phyloP scores from a whole-genome alignment of 1,140 invertebrate species.

The Coboldia fuscipes region DNA sequence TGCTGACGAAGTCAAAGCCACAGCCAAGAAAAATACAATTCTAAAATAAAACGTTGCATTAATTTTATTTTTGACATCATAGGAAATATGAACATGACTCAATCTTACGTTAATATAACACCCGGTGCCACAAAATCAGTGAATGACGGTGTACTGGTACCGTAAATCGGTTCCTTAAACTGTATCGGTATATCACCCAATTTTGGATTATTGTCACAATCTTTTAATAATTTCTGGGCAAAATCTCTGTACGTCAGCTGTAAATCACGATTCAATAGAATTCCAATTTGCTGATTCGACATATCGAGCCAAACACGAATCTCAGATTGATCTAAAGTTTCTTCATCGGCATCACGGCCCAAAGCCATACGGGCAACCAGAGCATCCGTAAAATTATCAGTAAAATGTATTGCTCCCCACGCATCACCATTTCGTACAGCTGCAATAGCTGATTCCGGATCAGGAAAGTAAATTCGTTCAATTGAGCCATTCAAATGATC shows the following conservation, averaged over 20 bases:
- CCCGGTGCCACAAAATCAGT: constrained; percentile 91
- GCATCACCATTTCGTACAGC: constrained; percentile 51
- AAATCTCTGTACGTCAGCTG: constrained; percentile 61
- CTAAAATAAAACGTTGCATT: constrained; percentile 26
- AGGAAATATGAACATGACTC: background rate
- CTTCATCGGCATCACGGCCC: constrained; percentile 43
- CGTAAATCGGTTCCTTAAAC: constrained; percentile 70
- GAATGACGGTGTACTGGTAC: constrained; percentile 65
- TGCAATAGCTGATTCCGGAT: constrained; percentile 38
- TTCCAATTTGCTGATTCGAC: constrained; percentile 82
- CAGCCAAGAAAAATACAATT: constrained; percentile 86
- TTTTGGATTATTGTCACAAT: constrained; percentile 55
- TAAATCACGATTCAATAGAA: constrained; percentile 59
- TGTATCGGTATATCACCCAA: constrained; percentile 64
- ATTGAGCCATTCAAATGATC: constrained; percentile 42
- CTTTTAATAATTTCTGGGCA: constrained; percentile 41
- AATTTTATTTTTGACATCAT: constrained; percentile 6
- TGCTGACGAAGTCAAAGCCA: constrained; percentile 78
- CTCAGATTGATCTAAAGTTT: constrained; percentile 59
- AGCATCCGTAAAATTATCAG: constrained; percentile 66
- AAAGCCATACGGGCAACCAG: constrained; percentile 46
- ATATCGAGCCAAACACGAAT: constrained; percentile 73
- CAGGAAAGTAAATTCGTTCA: constrained; percentile 42
- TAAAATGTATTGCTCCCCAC: constrained; percentile 73
- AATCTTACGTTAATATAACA: constrained; percentile 69